Evolutionary conservation across 2,888 invertebrate species (phyloP), one percentile per base, ranked within the genome.

Genomic region (Himalopsyche anomala): DNA sequence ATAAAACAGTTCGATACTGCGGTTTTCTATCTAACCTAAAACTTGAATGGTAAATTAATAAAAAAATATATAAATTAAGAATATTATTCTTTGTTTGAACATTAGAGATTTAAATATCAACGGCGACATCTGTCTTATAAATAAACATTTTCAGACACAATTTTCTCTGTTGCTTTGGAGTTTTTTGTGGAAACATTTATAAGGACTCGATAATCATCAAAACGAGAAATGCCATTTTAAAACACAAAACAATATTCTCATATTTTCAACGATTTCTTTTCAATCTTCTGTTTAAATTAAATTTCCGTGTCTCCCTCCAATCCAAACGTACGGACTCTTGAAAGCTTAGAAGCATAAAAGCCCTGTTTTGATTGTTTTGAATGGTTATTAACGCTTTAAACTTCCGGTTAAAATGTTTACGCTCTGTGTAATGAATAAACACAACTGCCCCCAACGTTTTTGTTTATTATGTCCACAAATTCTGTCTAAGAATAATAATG

Each of bases 301-400:
- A 74, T 74, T 74, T 74, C 36, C 38, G 12, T 0, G 36, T 74
- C 36, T 36, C 38, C 38, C 28, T 62, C 38, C 74, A 74, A 74
- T 74, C 36, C 38, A 74, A 74, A 74, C 9, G 74, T 36, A 4
- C 74, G 9, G 74, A 74, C 15, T 74, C 74, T 38, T 15, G 74
- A 38, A 74, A 36, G 74, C 74, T 74, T 74, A 38, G 74, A 74
- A 74, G 38, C 36, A 74, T 74, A 36, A 74, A 74, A 74, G 74
- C 28, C 9, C 28, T 38, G 74, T 74, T 74, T 74, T 74, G 74
- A 74, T 74, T 74, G 74, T 74, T 74, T 74, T 74, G 36, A 74
- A 36, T 74, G 74, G 38, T 36, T 74, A 74, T 74, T 74, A 74
- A 74, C 74, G 74, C 38, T 74, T 74, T 74, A 74, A 74, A 74